Evolutionary conservation across 2,113 vertebrate species (phyloP), one percentile per base, ranked within the genome.

Genomic region (Bubo scandiacus): DNA sequence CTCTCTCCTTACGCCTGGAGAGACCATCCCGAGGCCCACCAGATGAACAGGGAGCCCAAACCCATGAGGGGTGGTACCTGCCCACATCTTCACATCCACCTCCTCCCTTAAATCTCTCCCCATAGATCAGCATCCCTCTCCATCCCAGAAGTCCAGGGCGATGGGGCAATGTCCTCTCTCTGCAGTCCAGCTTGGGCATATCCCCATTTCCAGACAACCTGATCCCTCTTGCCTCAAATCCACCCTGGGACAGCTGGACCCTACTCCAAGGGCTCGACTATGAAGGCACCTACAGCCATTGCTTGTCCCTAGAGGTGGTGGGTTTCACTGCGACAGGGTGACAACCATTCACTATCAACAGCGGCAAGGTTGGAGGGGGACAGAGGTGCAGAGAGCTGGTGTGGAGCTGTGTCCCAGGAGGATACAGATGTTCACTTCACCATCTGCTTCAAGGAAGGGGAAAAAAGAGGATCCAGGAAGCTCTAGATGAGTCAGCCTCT

Each of bases 401-500:
- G 1, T 34, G 29, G 26, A 84, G n/a, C 15, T 4, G 1, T 47
- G n/a, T 91, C 20, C 47, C 36, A n/a, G 73, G n/a, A 78, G 6
- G n/a, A 67, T 45, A n/a, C 0, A 1, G 58, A 71, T 52, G 57
- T 15, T n/a, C 16, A 62, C 22, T 62, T 94, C 32, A 63, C 42
- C 5, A 4, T 84, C 21, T 81, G 26, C 59, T 79, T 85, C 73
- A 54, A 45, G 36, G 47, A 96, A 87, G 17, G 1, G 2, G 25
- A 36, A 94, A 88, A 91, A 84, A n/a, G 58, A 75, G 58, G 52
- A 96, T 70, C 45, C 3, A 12, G 59, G 74, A 92, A 93, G 58
- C 42, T 92, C 58, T 49, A 90, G 62, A 83, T 83, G 85, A 90
- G 38, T 88, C 81, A 88, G 26, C 30, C 25, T 80, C 15, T 0